phyloP scores from a whole-genome alignment of 2,797 vertebrate genomes.

The Anabas testudineus region DNA sequence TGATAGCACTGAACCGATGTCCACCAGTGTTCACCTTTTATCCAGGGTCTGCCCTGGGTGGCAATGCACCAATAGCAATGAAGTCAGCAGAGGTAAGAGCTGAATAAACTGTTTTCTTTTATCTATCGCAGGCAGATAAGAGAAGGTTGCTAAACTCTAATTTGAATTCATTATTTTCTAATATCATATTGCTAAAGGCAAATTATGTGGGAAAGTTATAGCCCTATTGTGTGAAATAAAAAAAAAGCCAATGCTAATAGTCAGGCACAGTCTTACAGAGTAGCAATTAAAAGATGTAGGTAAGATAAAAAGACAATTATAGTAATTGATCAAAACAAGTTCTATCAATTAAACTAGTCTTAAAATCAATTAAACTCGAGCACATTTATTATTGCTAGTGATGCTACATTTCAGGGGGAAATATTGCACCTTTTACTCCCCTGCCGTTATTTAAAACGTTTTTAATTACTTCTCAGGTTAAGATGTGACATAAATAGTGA shows the following conservation, averaged over 20 bases:
- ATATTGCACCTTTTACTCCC: background rate
- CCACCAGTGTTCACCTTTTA: constrained; percentile 26
- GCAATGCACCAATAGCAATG: constrained; percentile 38
- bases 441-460: background rate
- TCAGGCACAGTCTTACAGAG: background rate
- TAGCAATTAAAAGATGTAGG: no score
- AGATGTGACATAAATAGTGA: background rate
- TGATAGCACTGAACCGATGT: constrained; percentile 29
- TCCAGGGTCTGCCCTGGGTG: constrained; percentile 6
- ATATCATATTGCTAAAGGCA: background rate
- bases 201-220: constrained; percentile 4
- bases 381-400: no score
- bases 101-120: constrained; percentile 5
- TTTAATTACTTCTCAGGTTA: no score
- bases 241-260: background rate
- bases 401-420: background rate
- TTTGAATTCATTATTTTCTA: background rate
- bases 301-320: no score
- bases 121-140: background rate
- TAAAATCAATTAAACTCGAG: no score
- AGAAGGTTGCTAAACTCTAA: background rate
- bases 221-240: constrained; percentile 4
- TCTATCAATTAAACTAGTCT: no score
- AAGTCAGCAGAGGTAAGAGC: constrained; percentile 15
- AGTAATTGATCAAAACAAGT: no score